Percentiles rank a stretch among this genome's conserved stretches.
Evolutionary conservation across 1,140 invertebrate genomes (phyloP).

Genomic region (Popillia japonica): DNA sequence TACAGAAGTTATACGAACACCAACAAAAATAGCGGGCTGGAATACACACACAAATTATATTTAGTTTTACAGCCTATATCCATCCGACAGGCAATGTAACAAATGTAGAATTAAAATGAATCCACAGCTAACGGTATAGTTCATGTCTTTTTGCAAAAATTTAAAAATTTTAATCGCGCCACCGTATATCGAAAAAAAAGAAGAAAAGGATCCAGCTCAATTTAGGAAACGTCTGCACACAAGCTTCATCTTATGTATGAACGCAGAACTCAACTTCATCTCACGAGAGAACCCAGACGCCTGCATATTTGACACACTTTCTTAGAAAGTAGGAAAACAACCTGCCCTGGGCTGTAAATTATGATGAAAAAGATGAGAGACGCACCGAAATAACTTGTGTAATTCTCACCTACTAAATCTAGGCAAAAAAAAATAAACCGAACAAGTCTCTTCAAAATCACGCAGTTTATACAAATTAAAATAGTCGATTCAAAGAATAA

Average conservation of each 20-base stretch:
- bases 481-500: not conserved
- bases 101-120: not conserved
- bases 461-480: not conserved
- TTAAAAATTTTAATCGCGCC: not conserved
- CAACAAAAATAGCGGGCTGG: slow-evolving; percentile 36
- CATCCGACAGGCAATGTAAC: not conserved
- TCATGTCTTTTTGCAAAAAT: not conserved
- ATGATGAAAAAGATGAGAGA: slow-evolving; percentile 16
- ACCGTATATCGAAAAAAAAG: not conserved
- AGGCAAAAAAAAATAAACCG: not conserved
- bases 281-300: not conserved
- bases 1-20: slow-evolving; percentile 37
- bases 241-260: not conserved
- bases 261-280: not conserved
- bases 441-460: slow-evolving; percentile 1
- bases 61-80: slow-evolving; percentile 5
- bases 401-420: not conserved
- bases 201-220: not conserved
- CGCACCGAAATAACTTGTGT: slow-evolving; percentile 9
- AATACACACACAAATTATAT: slow-evolving; percentile 30
- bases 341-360: slow-evolving; percentile 30
- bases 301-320: slow-evolving; percentile 39
- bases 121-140: not conserved
- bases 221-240: not conserved
- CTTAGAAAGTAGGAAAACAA: slow-evolving; percentile 40